These are phyloP conservation scores for Lepus europaeus DNA, from an alignment of 2,113 vertebrate genomes.

Conservation along the genomic window DNA sequence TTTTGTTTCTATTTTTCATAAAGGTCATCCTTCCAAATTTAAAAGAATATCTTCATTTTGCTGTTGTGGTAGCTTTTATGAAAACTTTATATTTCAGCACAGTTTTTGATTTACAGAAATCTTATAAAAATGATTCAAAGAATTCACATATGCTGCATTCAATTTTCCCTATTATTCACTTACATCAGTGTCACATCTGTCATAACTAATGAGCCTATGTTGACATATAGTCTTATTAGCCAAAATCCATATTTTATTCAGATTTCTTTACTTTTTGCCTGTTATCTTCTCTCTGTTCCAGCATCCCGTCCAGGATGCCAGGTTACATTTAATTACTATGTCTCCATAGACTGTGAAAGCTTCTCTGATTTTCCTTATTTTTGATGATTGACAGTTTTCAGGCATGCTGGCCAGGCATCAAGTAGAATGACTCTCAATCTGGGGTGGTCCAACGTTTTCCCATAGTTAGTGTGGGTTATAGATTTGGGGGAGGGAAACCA, in stretches of 20 bases:
- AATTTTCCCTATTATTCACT: neutral
- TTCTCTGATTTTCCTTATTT: neutral
- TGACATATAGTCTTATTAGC: neutral
- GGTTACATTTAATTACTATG: neutral
- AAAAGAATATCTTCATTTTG: neutral
- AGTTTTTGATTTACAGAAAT: conserved; percentile 14
- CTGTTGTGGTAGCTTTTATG: neutral
- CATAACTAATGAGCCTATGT: neutral
- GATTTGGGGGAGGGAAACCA: neutral
- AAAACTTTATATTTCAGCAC: neutral
- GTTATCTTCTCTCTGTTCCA: neutral
- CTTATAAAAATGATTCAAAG: neutral
- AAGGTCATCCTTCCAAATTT: neutral
- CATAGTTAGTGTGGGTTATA: neutral
- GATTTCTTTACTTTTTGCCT: neutral
- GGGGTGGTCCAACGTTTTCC: neutral
- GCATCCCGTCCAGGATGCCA: neutral
- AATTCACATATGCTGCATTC: neutral
- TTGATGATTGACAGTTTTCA: neutral
- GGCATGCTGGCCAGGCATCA: neutral
- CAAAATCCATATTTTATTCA: neutral
- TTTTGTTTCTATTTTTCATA: neutral
- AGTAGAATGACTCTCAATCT: neutral
- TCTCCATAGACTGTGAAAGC: neutral
- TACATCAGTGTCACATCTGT: neutral